Base-by-base conservation (phyloP, 2,888 invertebrate genomes). In the Fragum fragum region DNA sequence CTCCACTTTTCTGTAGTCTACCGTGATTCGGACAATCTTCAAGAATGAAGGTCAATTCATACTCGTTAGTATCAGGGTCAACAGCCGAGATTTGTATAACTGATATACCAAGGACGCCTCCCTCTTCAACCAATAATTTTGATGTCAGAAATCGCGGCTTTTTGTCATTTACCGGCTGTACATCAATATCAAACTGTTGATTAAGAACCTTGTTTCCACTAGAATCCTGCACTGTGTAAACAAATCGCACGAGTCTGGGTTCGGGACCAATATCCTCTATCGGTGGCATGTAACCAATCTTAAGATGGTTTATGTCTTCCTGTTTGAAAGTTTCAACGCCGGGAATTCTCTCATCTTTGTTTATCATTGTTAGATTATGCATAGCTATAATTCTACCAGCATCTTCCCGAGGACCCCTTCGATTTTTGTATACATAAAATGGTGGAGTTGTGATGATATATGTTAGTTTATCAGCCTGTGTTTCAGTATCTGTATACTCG, bases 271-370 rank as follows among this genome's bases (percentile, higher is more conserved):
- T 93, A 75, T 94, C 94, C 21, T 86, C 81, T 53, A 86, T 55
- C 0, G 94, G 94, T 0, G 94, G 94, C 86, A 94, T 91, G 83
- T 94, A 94, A 18, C 92, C 94, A 5, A 94, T 91, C 89, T 93
- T 93, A 78, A 90, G 87, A 79, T 94, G 91, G 84, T 94, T 93
- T 26, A 94, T 91, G 80, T 94, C 93, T 39, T 90, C 89, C 87
- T 94, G 94, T 21, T 91, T 93, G 79, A 94, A 94, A 1, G 88
- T 88, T n/a, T 79, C 70, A 28, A 93, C 86, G 23, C 89, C 76
- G 16, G 93, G 91, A 18, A 91, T 81, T 21, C 81, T 76, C 0
- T 81, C 79, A 47, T 88, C 88, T 75, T 93, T 94, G 42, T 76
- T 80, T 28, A 92, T 79, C 82, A 88, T 85, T 21, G 91, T 90